Evolutionary conservation across 2,113 vertebrate species (phyloP), one percentile per base, ranked within the genome.

Genomic region (Leptobrachium leishanense): DNA sequence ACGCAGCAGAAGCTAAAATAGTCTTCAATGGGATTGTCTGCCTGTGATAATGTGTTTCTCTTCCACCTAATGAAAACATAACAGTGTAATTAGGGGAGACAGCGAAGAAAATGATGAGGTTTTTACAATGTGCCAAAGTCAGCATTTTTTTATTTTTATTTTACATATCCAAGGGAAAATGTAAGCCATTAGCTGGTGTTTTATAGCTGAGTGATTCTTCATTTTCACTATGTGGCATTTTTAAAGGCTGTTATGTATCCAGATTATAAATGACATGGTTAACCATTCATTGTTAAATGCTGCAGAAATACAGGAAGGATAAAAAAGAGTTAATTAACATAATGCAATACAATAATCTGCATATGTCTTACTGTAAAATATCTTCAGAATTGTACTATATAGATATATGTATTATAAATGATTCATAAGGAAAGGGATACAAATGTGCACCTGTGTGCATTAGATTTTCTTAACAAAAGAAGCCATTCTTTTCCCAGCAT

Each of bases 51-150:
- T 79, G 59, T 79, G 76, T 79, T 79, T 79, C 62, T 72, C 62
- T 73, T 79, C 46, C 69, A 72, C 77, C 43, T 79, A 79, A 79
- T 79, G 77, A 79, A 79, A 79, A 63, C 77, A 79, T 79, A 79
- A 79, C 77, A 67, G 43, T 64, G 46, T 59, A 79, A 79, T 79
- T 79, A 79, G 59, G 40, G 62, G 13, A 72, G 77, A 79, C 77
- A 79, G 77, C 77, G 43, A 43, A 20, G 40, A 79, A 79, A 79
- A 68, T 79, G 69, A 79, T 79, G 69, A 79, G 69, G 69, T 79
- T 79, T 79, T 79, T 73, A 57, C 69, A 57, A 72, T 73, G 69
- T 79, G 70, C 69, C 62, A 67, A 55, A 72, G 77, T 79, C 77
- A 79, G 77, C 77, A 12, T 63, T 79, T 79, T 79, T 59, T 65